Percentiles rank a stretch among this genome's conserved stretches.
Evolutionary conservation across 2,888 invertebrate species (phyloP).

Genomic region (Dysmachus trigonus): DNA sequence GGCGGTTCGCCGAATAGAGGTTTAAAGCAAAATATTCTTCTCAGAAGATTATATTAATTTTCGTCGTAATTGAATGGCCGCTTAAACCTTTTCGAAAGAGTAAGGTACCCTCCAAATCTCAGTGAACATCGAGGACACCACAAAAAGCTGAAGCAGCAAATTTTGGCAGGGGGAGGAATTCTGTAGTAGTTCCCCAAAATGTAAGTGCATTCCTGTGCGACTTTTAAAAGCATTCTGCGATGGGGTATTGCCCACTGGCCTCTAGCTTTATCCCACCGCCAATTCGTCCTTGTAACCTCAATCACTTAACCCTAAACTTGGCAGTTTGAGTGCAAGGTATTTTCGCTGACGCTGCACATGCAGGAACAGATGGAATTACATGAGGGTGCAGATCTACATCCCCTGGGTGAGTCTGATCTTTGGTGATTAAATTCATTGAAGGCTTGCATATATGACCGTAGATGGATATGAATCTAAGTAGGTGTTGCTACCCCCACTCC

Average conservation of each 20-base stretch:
- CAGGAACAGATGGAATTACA: not conserved
- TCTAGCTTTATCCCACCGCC: not conserved
- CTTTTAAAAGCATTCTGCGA: not conserved
- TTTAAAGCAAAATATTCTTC: too few relatives aligned
- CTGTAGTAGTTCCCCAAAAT: not conserved
- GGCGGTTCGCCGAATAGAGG: too few relatives aligned
- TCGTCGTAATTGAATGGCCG: not conserved
- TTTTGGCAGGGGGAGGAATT: not conserved
- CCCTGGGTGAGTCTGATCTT: not conserved
- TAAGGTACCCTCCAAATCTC: not conserved
- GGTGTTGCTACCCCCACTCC: not conserved
- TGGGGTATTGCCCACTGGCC: not conserved
- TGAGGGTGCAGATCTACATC: not conserved
- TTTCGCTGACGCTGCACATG: not conserved
- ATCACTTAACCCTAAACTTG: not conserved
- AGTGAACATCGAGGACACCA: not conserved
- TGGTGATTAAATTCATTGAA: not conserved
- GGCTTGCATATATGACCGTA: not conserved
- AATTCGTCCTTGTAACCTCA: not conserved
- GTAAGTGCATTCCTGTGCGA: not conserved
- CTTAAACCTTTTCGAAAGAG: not conserved
- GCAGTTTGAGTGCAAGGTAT: not conserved
- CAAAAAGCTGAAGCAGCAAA: not conserved
- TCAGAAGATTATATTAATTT: not conserved
- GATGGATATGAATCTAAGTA: not conserved